Evolutionary conservation across 2,888 invertebrate genomes (phyloP), one percentile per base, ranked within the genome.

Genomic region (Mellilla xanthometata): DNA sequence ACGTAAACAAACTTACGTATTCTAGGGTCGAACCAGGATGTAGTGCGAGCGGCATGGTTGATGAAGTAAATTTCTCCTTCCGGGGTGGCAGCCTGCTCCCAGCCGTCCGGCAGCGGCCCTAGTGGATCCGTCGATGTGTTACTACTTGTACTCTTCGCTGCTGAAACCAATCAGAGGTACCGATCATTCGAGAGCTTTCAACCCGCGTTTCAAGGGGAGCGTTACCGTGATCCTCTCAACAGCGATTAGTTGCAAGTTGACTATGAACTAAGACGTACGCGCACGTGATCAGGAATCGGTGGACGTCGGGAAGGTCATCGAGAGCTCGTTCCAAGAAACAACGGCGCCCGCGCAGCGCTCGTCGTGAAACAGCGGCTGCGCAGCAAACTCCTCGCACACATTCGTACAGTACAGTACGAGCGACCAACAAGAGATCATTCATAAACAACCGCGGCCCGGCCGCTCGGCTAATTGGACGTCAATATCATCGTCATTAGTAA

Each of bases 11-110:
- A 95, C 96, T 95, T 93, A 97, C 97, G 97, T 93, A 98, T 95
- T 93, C 98, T 93, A 70, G 98, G 98, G 91, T 99, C 98, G 91
- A 97, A 97, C 98, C 98, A 99, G 72, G 97, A 97, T 58, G 98
- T 98, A 72, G 97, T 97, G 87, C 97, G 94, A 61, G 96, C 95
- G 81, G 95, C 94, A 89, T 97, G 97, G 90, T 97, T 97, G 89
- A 97, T 92, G 89, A 96, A 96, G 90, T 96, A 96, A 68, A 94
- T 92, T 87, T 96, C 96, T 66, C 96, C 96, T 79, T 96, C 95
- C 47, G 93, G 92, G 59, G 96, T 96, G 65, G 94, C 92, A 52
- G 95, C 95, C 84, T 96, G 95, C 84, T 96, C 96, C 96, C 96
- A 96, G 65, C 96, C 96, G 57, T 96, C 95, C 57, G 96, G 96